Percentiles rank a stretch among this genome's conserved stretches.
Conservation (phyloP, 2,888 invertebrate species). For the Plebejus melissa region DNA sequence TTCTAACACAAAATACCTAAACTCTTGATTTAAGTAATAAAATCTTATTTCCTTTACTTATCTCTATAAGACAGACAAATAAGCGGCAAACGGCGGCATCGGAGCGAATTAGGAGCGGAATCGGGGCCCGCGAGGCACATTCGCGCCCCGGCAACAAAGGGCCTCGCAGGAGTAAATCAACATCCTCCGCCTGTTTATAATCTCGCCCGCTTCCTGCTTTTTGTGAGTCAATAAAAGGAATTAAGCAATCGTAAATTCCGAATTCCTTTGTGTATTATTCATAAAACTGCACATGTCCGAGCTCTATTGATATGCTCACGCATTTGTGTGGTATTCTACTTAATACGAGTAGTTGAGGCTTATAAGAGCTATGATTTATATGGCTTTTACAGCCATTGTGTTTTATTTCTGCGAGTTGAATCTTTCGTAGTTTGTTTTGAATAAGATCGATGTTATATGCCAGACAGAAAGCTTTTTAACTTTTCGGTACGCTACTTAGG, state of each 20-base stretch:
- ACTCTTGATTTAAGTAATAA: background rate
- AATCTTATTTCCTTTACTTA: background rate
- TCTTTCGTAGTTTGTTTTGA: background rate
- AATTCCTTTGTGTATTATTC: conserved; percentile 44
- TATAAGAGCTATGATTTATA: background rate
- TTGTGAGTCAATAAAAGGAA: conserved; percentile 62
- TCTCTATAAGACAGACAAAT: conserved; percentile 13
- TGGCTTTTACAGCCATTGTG: background rate
- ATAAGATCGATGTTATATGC: background rate
- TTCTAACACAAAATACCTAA: background rate
- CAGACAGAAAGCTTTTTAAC: background rate
- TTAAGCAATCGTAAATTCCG: conserved; percentile 48
- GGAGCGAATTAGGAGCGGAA: conserved; percentile 26
- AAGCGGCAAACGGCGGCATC: background rate
- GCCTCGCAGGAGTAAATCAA: conserved; percentile 61
- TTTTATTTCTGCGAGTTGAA: background rate
- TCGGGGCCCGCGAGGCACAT: conserved; percentile 44
- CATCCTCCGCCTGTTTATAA: conserved; percentile 72
- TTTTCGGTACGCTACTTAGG: too few relatives aligned
- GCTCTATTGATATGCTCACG: conserved; percentile 5
- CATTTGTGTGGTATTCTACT: background rate
- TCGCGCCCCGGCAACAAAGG: conserved; percentile 63
- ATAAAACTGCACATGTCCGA: conserved; percentile 20
- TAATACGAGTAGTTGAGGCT: background rate
- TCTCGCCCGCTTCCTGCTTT: conserved; percentile 72